Percentiles rank a stretch among this genome's conserved stretches.
phyloP scores from a whole-genome alignment of 53 echinoderm and acorn worm species.

The Zoroaster sp. region DNA sequence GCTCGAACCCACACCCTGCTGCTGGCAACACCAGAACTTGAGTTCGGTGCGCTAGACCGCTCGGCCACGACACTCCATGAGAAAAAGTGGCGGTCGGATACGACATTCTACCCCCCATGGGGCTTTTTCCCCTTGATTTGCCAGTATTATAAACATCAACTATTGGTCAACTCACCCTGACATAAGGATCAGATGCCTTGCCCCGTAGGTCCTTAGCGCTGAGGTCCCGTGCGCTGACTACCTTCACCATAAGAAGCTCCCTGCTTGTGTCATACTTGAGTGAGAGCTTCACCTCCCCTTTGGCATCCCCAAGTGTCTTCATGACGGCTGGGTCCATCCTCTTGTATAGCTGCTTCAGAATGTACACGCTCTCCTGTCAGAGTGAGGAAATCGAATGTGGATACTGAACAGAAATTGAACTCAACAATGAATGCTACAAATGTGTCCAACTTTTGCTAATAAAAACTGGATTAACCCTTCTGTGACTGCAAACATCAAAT shows the following conservation, averaged over 20 bases:
- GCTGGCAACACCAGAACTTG: too few species aligned
- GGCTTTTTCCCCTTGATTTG: too few species aligned
- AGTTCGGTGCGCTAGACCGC: too few species aligned
- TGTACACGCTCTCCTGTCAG: constrained; percentile 86
- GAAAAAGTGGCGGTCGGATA: too few species aligned
- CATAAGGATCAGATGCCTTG: constrained; percentile 81
- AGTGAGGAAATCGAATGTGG: background rate
- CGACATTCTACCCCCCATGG: too few species aligned
- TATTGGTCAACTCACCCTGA: constrained; percentile 73
- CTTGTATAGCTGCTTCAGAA: constrained; percentile 94
- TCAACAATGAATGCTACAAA: too few species aligned
- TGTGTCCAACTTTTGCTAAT: too few species aligned
- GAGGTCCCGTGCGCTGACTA: constrained; percentile 85
- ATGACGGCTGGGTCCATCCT: constrained; percentile 96
- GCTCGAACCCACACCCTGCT: too few species aligned
- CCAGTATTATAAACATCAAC: too few species aligned
- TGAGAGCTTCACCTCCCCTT: constrained; percentile 91
- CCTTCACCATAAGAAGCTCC: constrained; percentile 79
- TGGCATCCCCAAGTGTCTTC: constrained; percentile 90
- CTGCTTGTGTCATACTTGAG: constrained; percentile 76
- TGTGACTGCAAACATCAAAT: too few species aligned
- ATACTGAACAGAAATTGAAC: background rate
- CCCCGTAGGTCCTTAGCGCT: constrained; percentile 93
- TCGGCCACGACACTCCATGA: too few species aligned
- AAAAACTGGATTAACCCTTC: too few species aligned